A percentile compares a stretch with the other conserved stretches of the same genome.
phyloP scores from a whole-genome alignment of 2,797 vertebrate genomes.

The Rhinoraja longicauda region DNA sequence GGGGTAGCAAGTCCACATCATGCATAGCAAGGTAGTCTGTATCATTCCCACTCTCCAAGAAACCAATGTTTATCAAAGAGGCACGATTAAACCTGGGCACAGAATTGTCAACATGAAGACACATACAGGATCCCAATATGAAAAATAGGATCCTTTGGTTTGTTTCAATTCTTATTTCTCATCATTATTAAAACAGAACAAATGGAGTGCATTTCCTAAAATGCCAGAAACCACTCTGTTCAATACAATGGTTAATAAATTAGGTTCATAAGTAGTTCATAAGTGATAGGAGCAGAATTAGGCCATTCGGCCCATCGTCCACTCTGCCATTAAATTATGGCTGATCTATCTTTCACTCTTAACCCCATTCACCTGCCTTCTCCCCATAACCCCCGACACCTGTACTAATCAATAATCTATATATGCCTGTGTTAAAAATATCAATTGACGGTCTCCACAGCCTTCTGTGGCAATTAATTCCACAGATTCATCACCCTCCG shows the following conservation, averaged over 20 bases:
- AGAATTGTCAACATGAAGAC: not conserved
- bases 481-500: no score
- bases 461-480: no score
- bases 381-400: no score
- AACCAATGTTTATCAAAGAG: slow-evolving; percentile 88
- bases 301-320: no score
- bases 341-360: no score
- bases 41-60: slow-evolving; percentile 83
- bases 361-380: no score
- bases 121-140: not conserved
- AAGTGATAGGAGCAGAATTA: no score
- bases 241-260: not conserved
- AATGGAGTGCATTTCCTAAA: not conserved
- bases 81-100: slow-evolving; percentile 83
- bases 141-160: not conserved
- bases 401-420: no score
- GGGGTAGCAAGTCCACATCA: slow-evolving; percentile 88
- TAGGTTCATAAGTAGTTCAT: no score
- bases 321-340: no score
- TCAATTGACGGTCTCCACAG: no score
- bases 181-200: not conserved
- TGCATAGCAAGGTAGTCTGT: slow-evolving; percentile 98
- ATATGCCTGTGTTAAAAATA: no score
- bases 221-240: not conserved
- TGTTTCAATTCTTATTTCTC: not conserved